phyloP scores from a whole-genome alignment of 2,888 invertebrate species.

The Rapana venosa region DNA sequence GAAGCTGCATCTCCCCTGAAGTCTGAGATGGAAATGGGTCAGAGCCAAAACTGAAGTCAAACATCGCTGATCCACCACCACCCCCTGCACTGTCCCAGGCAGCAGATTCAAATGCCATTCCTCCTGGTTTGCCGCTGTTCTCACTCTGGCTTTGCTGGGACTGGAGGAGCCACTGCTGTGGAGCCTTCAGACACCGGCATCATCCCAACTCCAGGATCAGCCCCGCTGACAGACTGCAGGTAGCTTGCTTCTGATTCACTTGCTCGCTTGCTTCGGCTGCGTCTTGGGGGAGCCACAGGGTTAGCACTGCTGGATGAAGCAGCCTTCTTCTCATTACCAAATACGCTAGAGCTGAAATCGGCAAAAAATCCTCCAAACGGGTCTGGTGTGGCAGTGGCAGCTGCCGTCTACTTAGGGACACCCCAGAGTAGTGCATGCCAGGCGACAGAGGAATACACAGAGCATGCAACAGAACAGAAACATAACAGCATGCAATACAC shows the following conservation, averaged over 20 bases:
- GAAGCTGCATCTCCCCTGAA: background rate
- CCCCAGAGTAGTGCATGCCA: background rate
- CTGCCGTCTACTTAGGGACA: background rate
- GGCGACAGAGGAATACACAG: background rate
- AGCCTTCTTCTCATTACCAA: background rate
- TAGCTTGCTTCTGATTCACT: background rate
- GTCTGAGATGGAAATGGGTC: constrained; percentile 15
- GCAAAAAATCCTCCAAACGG: background rate
- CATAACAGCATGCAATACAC: constrained; percentile 28
- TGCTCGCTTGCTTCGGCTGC: constrained; percentile 22
- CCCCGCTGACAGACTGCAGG: background rate
- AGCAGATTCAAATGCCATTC: background rate
- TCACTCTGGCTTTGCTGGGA: constrained; percentile 2
- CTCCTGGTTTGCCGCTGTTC: background rate
- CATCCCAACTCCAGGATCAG: background rate
- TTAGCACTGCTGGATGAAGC: background rate
- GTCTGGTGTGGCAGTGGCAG: background rate
- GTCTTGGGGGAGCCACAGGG: constrained; percentile 21
- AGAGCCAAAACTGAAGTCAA: background rate
- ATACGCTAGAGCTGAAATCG: background rate
- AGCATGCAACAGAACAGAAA: background rate
- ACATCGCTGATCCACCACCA: background rate
- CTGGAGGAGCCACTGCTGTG: constrained; percentile 12
- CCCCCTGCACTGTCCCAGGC: background rate
- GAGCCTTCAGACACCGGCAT: background rate